Conservation (phyloP, 2,113 vertebrate genomes). For the Pristiophorus japonicus region DNA sequence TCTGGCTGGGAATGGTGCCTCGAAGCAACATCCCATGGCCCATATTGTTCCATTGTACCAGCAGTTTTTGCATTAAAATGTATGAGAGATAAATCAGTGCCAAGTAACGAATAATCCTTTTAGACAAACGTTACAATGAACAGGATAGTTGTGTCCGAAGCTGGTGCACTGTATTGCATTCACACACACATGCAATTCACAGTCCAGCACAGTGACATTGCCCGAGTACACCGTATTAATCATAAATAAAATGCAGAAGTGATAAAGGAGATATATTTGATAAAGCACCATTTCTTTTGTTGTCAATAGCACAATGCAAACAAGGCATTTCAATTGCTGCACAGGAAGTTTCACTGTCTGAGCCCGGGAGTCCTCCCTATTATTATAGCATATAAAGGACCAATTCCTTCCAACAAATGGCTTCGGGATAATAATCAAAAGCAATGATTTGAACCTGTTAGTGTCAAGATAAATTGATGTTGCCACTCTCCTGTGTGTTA, state of each 20-base stretch:
- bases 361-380: neutral
- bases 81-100: neutral
- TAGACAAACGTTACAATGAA: neutral
- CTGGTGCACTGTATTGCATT: neutral
- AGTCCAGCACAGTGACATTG: neutral
- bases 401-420: neutral
- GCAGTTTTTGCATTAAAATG: neutral
- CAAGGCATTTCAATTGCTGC: neutral
- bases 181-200: neutral
- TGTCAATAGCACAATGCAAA: neutral
- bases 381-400: neutral
- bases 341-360: neutral
- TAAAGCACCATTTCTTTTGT: neutral
- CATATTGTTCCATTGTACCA: neutral
- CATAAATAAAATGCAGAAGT: neutral
- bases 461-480: neutral
- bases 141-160: neutral
- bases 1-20: neutral
- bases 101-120: conserved; percentile 5
- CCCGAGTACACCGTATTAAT: neutral
- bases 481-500: conserved; percentile 14
- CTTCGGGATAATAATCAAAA: neutral
- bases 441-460: neutral
- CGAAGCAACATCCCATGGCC: neutral
- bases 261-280: neutral